Base-by-base conservation (phyloP, 2,888 invertebrate genomes). In the Tanypteryx hageni region DNA sequence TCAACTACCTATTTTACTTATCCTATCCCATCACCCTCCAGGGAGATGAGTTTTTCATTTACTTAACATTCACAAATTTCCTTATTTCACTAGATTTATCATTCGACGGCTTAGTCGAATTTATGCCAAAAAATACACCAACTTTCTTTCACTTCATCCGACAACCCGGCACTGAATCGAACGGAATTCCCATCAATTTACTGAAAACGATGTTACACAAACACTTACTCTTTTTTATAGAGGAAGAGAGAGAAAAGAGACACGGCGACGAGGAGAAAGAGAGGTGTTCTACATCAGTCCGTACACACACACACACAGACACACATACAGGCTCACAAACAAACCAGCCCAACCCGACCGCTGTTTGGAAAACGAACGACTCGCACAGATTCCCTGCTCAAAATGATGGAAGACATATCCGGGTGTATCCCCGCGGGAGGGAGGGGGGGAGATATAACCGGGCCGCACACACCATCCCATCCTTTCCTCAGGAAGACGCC, bases 351-450 rank as follows among this genome's bases (percentile, higher is more conserved):
- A 58, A 64, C 89, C 18, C 14, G 16, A 10, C 16, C 18, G 13
- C 44, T 31, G 64, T 13, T n/a, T 64, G 44, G n/a, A 18, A 89
- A 89, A 16, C 22, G n/a, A 89, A 64, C 64, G 89, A 89, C 59
- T 59, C 8, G n/a, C 57, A 31, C 56, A 18, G 76, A 76, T 22
- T 8, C 76, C 76, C 27, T 76, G 76, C 76, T 76, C 76, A 76
- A 76, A 76, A 76, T 76, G 76, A 76, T 76, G 76, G 76, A 76
- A 76, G 76, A 76, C 76, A 76, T 76, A 27, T 76, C 76, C 76
- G 22, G 76, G 76, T 27, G 22, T 76, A 76, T 76, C 22, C 76
- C 76, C 22, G 76, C 76, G 76, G 76, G 76, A 76, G 76, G 27
- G 76, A 76, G 13, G 76, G 22, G 13, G 27, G 27, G 76, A 27